Percentiles rank a stretch among this genome's conserved stretches.
Evolutionary conservation across 1,140 invertebrate species (phyloP).

Genomic region (Acromyrmex charruanus): DNA sequence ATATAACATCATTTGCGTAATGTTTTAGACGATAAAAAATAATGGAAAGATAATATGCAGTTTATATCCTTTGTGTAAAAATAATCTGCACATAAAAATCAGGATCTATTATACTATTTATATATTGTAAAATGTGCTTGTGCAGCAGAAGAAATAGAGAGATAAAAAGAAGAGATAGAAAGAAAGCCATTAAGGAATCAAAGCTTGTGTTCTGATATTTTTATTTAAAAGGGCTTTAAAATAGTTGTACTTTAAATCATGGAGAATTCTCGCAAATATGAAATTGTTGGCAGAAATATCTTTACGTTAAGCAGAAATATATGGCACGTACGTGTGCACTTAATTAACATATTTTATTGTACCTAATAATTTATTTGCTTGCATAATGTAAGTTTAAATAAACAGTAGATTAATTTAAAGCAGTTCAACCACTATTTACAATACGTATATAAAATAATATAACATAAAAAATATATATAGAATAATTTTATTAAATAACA

Average conservation of each 20-base stretch:
- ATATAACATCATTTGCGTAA: background rate
- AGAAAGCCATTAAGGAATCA: background rate
- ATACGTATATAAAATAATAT: background rate
- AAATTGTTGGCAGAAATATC: background rate
- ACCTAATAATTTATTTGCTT: conserved; percentile 24
- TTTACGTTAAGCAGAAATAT: background rate
- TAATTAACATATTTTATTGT: conserved; percentile 27
- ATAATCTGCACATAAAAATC: background rate
- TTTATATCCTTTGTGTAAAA: background rate
- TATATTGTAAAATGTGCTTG: background rate
- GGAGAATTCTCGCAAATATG: background rate
- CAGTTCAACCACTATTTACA: background rate
- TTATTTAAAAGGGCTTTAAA: background rate
- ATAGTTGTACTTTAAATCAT: background rate
- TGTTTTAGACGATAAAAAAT: background rate
- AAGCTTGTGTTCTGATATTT: background rate
- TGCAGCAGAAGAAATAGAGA: background rate
- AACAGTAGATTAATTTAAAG: conserved; percentile 2
- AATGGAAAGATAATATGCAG: background rate
- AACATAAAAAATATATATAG: too few species aligned
- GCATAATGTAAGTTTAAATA: background rate
- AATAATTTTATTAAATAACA: conserved; percentile 4
- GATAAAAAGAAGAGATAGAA: background rate
- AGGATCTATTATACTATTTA: background rate
- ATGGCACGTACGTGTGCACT: background rate